phyloP scores from a whole-genome alignment of 2,113 vertebrate genomes.

The Campylomormyrus tamandua region DNA sequence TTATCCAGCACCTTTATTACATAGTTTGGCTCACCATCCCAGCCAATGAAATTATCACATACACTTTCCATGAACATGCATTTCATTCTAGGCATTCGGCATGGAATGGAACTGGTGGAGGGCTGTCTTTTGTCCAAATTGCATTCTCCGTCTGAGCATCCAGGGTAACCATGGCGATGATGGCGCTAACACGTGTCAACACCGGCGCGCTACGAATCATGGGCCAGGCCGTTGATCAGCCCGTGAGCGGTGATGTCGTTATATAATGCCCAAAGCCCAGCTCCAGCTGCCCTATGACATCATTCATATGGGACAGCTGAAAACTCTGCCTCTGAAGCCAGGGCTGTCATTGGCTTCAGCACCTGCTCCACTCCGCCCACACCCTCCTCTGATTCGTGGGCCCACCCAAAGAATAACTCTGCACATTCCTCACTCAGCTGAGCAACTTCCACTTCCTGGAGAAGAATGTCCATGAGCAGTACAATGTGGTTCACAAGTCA shows the following conservation, averaged over 20 bases:
- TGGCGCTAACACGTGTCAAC: slow-evolving; percentile 4
- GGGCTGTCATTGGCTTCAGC: neutral
- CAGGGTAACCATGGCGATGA: slow-evolving; percentile 21
- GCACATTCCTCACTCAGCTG: neutral
- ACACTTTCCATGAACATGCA: neutral
- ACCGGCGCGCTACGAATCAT: neutral
- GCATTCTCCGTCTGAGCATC: neutral
- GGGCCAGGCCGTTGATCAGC: neutral
- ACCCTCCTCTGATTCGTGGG: neutral
- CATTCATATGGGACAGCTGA: slow-evolving; percentile 44
- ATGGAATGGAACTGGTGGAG: neutral
- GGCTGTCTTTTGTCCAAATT: neutral
- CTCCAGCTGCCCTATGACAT: slow-evolving; percentile 58
- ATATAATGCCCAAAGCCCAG: slow-evolving; percentile 30
- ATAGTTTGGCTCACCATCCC: neutral
- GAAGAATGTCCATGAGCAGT: neutral
- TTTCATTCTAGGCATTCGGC: neutral
- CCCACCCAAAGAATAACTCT: slow-evolving; percentile 32
- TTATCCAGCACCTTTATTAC: neutral
- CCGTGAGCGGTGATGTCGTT: slow-evolving; percentile 22
- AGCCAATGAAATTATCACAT: neutral
- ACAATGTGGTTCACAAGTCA: neutral
- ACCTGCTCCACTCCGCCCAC: neutral
- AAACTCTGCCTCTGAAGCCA: slow-evolving; percentile 6
- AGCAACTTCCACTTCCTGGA: neutral